These are phyloP conservation scores for Sebastes cheni DNA, from an alignment of 2,797 vertebrate genomes.

Conservation along the genomic window DNA sequence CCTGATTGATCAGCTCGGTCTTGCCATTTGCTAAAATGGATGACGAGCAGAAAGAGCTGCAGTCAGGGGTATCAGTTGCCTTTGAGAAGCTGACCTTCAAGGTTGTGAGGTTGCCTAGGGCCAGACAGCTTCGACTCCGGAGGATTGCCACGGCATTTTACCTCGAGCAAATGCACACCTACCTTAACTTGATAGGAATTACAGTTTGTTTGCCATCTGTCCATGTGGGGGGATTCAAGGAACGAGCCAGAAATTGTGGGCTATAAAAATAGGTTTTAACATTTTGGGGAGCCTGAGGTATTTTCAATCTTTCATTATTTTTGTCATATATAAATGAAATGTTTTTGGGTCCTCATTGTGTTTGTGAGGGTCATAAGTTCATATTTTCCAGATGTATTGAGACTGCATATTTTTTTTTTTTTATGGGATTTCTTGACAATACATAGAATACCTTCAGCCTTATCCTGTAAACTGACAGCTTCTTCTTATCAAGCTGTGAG, in stretches of 20 bases:
- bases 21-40: constrained; percentile 76
- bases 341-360: not conserved
- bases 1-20: constrained; percentile 77
- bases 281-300: not conserved
- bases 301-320: not conserved
- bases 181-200: constrained; percentile 20
- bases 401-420: not conserved
- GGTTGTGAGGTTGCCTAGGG: constrained; percentile 48
- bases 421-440: not conserved
- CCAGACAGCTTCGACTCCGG: constrained; percentile 54
- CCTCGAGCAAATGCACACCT: constrained; percentile 18
- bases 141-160: constrained; percentile 42
- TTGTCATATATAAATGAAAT: not conserved
- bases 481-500: constrained; percentile 12
- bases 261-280: not conserved
- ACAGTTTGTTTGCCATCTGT: constrained; percentile 36
- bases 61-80: constrained; percentile 71
- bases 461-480: not conserved
- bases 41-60: constrained; percentile 69
- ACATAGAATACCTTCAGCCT: not conserved
- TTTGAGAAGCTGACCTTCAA: constrained; percentile 78
- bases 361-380: not conserved
- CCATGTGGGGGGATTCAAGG: not conserved
- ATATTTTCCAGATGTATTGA: not conserved
- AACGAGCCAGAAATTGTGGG: not conserved